Evolutionary conservation across 2,888 invertebrate species (phyloP), one percentile per base, ranked within the genome.

Genomic region (Drosophila flavopinicola): DNA sequence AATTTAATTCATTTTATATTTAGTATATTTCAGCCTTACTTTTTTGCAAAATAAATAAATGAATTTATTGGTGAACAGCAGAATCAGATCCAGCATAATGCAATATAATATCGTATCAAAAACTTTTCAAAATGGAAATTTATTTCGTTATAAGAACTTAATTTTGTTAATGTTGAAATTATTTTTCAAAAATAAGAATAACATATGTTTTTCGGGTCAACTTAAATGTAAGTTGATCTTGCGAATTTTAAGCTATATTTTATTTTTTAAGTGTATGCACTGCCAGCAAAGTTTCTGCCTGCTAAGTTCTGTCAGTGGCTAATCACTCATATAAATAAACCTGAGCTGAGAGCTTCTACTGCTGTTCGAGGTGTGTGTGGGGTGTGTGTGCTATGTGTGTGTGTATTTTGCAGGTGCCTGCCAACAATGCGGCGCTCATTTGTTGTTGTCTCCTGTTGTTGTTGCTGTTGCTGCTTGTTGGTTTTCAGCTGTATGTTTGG

Each of bases 301-400:
- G 48, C 45, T 13, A 39, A 13, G 17, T 27, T 30, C 54, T 60
- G 60, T 74, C 75, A 74, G 74, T 72, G 83, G 83, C 85, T 83
- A 80, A 80, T 80, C 80, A 80, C 83, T 80, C 80, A 80, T 80
- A 80, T 80, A 80, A 80, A 80, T 80, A 80, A 82, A 79, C 71
- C 66, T 57, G 37, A 52, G 61, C 45, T 24, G 29, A 20, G 24
- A 33, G 42, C 27, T 17, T 10, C 11, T 56, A 60, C 60, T 52
- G 7, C 20, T 29, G 35, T 15, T 35, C 9, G 23, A 61, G n/a
- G 27, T 61, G 27, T 33, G 7, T 44, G 23, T 48, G 20, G n/a
- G n/a, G 13, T 45, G 6, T 52, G 25, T 41, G 37, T 35, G 23
- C 41, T 52, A 37, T 33, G 41, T 42, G 9, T 51, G 20, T 32